Percentiles rank a stretch among this genome's conserved stretches.
Conservation (phyloP, 2,113 vertebrate genomes). For the Pangasianodon hypophthalmus region DNA sequence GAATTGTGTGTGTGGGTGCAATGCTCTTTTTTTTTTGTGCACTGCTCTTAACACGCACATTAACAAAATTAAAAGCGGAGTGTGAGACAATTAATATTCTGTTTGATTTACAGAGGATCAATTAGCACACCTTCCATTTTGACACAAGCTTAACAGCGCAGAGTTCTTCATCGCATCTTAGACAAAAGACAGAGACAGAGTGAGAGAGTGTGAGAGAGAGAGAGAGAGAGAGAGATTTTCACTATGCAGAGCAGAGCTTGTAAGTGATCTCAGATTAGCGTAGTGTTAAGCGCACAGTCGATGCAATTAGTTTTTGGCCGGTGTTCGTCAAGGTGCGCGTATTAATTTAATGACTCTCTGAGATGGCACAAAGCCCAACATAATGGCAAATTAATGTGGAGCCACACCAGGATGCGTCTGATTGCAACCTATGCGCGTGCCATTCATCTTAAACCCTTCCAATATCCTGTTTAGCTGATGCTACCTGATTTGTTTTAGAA, state of each 20-base stretch:
- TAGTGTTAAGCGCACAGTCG: slow-evolving; percentile 56
- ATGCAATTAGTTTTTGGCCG: slow-evolving; percentile 68
- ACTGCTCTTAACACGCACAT: neutral
- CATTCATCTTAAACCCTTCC: neutral
- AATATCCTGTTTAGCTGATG: neutral
- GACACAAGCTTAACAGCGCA: neutral
- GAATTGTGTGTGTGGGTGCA: neutral
- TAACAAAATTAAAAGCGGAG: slow-evolving; percentile 9
- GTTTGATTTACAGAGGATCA: slow-evolving; percentile 28
- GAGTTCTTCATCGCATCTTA: neutral
- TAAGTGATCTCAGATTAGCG: slow-evolving; percentile 68
- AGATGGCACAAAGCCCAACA: slow-evolving; percentile 45
- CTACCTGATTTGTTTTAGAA: neutral
- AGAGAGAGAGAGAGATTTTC: slow-evolving; percentile 50
- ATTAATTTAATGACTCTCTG: slow-evolving; percentile 47
- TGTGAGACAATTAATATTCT: slow-evolving; percentile 7
- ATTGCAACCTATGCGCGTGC: neutral
- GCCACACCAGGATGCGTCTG: neutral
- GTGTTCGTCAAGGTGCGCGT: slow-evolving; percentile 62
- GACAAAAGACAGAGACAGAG: neutral
- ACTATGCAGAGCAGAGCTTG: slow-evolving; percentile 56
- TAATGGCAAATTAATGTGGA: slow-evolving; percentile 24
- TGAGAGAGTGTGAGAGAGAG: slow-evolving; percentile 21
- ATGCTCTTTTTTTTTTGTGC: neutral
- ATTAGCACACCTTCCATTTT: neutral